Evolutionary conservation across 1,140 invertebrate species (phyloP), one percentile per base, ranked within the genome.

Genomic region (Camponotus floridanus): DNA sequence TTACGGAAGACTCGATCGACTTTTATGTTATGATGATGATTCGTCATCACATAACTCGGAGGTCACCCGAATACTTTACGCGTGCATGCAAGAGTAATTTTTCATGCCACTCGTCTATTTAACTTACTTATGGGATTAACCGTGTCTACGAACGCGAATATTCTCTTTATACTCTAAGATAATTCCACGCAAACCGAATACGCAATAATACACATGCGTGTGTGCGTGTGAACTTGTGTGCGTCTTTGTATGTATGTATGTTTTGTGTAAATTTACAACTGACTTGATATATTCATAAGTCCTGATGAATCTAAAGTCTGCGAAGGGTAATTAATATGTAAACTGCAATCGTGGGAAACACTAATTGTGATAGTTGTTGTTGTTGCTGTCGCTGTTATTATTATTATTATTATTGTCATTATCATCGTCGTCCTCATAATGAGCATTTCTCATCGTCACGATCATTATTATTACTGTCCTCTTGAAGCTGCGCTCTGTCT

Each of bases 321-420:
- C 79, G 76, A 85, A 86, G 73, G 86, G 57, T 81, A 80, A 78
- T 87, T 73, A 81, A 48, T 36, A 73, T 80, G 57, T 87, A 62
- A 89, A 81, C 31, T 87, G 80, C 84, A 83, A 57, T 89, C 86
- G 68, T 84, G 68, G 84, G 48, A 90, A 79, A 90, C 71, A 85
- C 84, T 91, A 87, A 86, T 88, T 87, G 85, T 91, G 88, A 91
- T 91, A 89, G 76, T 88, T 89, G 78, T 91, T 91, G 90, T 91
- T 87, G 89, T 91, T 88, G 90, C 84, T 91, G 89, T 84, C 80
- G 88, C 86, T 90, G 42, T 88, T 91, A 76, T 88, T 87, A 85
- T 87, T 92, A 89, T 90, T 92, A 68, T 92, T 92, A 84, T 93
- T 90, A 13, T 59, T 33, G 39, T 88, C 88, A 90, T 39, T 9